These are phyloP conservation scores for Panagrolaimus sp. DNA, from an alignment of 1,140 invertebrate genomes.

Conservation along the genomic window DNA sequence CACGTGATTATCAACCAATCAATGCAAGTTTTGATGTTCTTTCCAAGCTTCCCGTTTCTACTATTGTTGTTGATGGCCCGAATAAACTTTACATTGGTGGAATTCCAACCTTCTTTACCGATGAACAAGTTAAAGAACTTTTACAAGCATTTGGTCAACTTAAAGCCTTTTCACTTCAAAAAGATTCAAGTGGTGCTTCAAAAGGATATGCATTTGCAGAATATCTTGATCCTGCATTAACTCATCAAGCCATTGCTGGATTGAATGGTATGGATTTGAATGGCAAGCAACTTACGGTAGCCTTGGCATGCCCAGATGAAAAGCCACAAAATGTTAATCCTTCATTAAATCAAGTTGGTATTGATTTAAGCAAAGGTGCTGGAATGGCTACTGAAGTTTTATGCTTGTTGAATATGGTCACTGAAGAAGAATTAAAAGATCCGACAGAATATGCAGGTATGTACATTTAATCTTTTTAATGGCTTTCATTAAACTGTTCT, in stretches of 20 bases:
- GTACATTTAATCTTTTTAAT: no score
- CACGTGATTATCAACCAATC: slow-evolving; percentile 98
- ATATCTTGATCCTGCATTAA: slow-evolving; percentile 92
- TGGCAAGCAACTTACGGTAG: slow-evolving; percentile 91
- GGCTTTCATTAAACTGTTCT: no score
- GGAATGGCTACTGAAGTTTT: slow-evolving; percentile 91
- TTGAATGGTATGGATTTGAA: slow-evolving; percentile 98
- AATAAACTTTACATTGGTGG: slow-evolving; percentile 98
- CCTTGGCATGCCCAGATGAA: slow-evolving; percentile 77
- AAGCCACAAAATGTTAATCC: slow-evolving; percentile 44
- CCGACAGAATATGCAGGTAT: slow-evolving; percentile 92
- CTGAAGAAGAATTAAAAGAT: slow-evolving; percentile 89
- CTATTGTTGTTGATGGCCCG: slow-evolving; percentile 89
- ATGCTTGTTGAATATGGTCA: slow-evolving; percentile 97
- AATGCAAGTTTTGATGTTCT: slow-evolving; percentile 47
- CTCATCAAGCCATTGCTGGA: slow-evolving; percentile 95
- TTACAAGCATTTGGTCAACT: slow-evolving; percentile 86
- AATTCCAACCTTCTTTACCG: slow-evolving; percentile 95
- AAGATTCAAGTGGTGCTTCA: slow-evolving; percentile 91
- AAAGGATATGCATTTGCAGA: slow-evolving; percentile 99
- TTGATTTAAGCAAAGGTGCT: slow-evolving; percentile 77
- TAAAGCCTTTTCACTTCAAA: slow-evolving; percentile 94
- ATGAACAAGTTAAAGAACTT: slow-evolving; percentile 96
- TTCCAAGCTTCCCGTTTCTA: slow-evolving; percentile 66
- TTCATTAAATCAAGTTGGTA: slow-evolving; percentile 77